These are phyloP conservation scores for Eupithecia pulchellata DNA, from an alignment of 2,888 invertebrate species.

Conservation along the genomic window DNA sequence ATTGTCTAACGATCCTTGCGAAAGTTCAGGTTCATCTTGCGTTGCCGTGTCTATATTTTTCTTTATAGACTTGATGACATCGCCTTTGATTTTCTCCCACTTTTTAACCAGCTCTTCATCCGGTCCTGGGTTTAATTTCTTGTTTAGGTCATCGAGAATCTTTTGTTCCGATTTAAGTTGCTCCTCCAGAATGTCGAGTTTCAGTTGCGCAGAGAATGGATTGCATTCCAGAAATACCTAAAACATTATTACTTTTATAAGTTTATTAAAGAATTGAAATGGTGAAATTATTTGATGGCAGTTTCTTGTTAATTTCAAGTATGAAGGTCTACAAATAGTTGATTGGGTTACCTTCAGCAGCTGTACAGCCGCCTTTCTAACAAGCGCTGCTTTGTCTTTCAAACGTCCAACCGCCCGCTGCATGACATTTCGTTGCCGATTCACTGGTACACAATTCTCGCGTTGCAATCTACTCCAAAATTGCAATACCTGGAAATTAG, in stretches of 20 bases:
- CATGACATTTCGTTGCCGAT: conserved; percentile 88
- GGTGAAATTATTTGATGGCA: no score
- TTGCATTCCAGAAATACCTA: conserved; percentile 92
- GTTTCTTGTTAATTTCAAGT: neutral
- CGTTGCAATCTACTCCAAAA: conserved; percentile 92
- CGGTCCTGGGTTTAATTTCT: conserved; percentile 75
- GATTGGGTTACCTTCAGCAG: conserved; percentile 85
- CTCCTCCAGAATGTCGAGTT: conserved; percentile 83
- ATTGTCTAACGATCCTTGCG: conserved; percentile 76
- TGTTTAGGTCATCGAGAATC: conserved; percentile 87
- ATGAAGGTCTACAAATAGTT: neutral
- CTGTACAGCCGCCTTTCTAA: conserved; percentile 93
- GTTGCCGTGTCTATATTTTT: conserved; percentile 76
- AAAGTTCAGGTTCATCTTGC: conserved; percentile 77
- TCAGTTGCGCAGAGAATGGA: conserved; percentile 92
- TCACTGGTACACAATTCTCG: conserved; percentile 91
- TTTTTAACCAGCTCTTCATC: conserved; percentile 75
- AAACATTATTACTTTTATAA: conserved; percentile 30
- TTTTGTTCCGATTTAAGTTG: conserved; percentile 86
- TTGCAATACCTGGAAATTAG: conserved; percentile 86
- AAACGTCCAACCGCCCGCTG: conserved; percentile 89
- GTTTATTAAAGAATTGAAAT: neutral
- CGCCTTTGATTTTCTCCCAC: conserved; percentile 83
- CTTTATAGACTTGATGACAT: conserved; percentile 79
- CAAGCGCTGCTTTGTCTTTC: conserved; percentile 92